These are phyloP conservation scores for Drosophila dives DNA, from an alignment of 2,888 invertebrate species.

Conservation along the genomic window DNA sequence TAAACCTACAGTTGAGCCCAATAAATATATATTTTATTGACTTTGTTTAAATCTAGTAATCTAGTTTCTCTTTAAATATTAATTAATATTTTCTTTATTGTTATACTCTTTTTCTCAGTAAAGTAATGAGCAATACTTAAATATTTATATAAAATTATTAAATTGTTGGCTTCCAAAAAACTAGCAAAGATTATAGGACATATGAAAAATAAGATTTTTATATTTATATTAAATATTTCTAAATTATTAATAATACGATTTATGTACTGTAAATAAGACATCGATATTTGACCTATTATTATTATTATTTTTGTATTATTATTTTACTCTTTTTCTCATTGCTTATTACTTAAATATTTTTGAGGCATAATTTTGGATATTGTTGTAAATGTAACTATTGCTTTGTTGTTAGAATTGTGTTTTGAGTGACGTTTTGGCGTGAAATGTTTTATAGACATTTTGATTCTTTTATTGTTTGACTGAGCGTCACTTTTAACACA, in stretches of 20 bases:
- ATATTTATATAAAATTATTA: too few species aligned
- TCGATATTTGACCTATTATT: too few species aligned
- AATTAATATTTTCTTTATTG: background rate
- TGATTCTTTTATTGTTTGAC: slow-evolving; percentile 60
- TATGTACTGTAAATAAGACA: too few species aligned
- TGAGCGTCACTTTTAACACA: slow-evolving; percentile 74
- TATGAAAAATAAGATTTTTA: too few species aligned
- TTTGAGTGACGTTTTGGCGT: slow-evolving; percentile 63
- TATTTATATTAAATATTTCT: too few species aligned
- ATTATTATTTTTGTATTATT: too few species aligned
- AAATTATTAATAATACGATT: too few species aligned
- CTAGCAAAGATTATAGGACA: too few species aligned
- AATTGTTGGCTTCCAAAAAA: too few species aligned
- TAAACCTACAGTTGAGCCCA: background rate
- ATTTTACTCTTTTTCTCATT: slow-evolving; percentile 1
- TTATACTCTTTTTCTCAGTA: slow-evolving; percentile 8
- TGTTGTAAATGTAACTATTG: slow-evolving; percentile 21
- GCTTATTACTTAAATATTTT: slow-evolving; percentile 1
- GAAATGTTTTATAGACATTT: slow-evolving; percentile 68
- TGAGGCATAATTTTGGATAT: slow-evolving; percentile 47
- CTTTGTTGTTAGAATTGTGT: slow-evolving; percentile 34
- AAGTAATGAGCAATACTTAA: too few species aligned
- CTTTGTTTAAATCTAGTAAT: background rate
- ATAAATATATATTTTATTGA: background rate
- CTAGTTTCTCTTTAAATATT: background rate